Conservation (phyloP, 2,797 vertebrate genomes). For the Muraenolepis orangiensis region DNA sequence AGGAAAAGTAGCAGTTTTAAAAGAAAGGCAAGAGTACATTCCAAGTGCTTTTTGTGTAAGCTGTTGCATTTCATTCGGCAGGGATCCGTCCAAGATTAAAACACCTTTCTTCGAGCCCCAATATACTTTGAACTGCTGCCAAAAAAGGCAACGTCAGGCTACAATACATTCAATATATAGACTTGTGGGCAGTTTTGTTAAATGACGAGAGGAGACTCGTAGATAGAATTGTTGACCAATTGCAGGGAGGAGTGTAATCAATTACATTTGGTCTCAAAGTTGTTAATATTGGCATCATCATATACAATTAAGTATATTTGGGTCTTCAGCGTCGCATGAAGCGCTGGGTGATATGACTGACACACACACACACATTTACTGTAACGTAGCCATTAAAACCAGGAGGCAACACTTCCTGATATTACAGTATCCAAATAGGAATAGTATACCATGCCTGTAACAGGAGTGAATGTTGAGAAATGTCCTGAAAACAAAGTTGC, state of each 20-base stretch:
- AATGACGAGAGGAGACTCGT: too few species aligned
- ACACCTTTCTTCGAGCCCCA: neutral
- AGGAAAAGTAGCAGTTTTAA: neutral
- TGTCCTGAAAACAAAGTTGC: neutral
- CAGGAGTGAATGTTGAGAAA: neutral
- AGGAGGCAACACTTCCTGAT: too few species aligned
- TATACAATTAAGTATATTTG: neutral
- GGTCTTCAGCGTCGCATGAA: constrained; percentile 10
- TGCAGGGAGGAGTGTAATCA: neutral
- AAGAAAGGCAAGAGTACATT: neutral
- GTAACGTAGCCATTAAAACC: too few species aligned
- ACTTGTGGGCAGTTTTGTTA: neutral
- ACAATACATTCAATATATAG: neutral
- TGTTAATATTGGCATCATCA: too few species aligned
- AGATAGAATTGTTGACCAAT: neutral
- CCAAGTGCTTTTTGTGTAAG: constrained; percentile 19
- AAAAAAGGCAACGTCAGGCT: neutral
- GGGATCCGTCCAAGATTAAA: neutral
- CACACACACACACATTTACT: too few species aligned
- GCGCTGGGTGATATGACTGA: too few species aligned
- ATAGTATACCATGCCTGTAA: neutral
- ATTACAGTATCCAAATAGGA: too few species aligned
- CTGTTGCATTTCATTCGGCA: constrained; percentile 17
- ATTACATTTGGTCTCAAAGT: neutral
- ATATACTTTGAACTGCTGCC: neutral